phyloP scores from a whole-genome alignment of 1,140 invertebrate genomes.

The Pogonomyrmex barbatus region DNA sequence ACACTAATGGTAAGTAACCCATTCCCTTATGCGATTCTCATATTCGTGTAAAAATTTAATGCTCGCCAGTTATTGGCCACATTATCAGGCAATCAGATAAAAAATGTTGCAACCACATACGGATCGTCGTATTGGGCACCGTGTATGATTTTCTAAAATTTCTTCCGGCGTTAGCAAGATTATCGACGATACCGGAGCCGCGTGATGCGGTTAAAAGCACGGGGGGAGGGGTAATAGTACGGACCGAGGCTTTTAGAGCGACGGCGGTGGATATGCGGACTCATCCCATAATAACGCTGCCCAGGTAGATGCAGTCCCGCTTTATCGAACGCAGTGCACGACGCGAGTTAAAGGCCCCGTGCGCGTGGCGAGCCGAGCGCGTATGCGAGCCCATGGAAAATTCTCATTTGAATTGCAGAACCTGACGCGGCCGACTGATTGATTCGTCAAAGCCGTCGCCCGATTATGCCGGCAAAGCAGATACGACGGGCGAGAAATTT shows the following conservation, averaged over 20 bases:
- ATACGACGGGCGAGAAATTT: slow-evolving; percentile 58
- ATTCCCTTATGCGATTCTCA: neutral
- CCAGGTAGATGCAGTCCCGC: slow-evolving; percentile 44
- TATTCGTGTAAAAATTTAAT: neutral
- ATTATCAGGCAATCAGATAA: neutral
- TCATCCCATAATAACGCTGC: slow-evolving; percentile 63
- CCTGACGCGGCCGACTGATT: slow-evolving; percentile 64
- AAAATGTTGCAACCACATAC: neutral
- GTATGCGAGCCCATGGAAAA: slow-evolving; percentile 59
- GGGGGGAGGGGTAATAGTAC: slow-evolving; percentile 65
- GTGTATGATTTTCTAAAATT: slow-evolving; percentile 45
- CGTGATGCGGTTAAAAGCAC: slow-evolving; percentile 50
- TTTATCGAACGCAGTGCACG: slow-evolving; percentile 62
- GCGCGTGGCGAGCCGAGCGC: slow-evolving; percentile 20
- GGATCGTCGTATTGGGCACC: neutral
- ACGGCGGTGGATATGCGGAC: slow-evolving; percentile 58
- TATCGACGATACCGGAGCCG: slow-evolving; percentile 17
- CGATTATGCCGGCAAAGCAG: slow-evolving; percentile 66
- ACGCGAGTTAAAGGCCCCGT: slow-evolving; percentile 68
- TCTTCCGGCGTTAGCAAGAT: slow-evolving; percentile 51
- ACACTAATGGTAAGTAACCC: neutral
- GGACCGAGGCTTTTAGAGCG: slow-evolving; percentile 68
- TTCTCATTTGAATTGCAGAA: slow-evolving; percentile 76
- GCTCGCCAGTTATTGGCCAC: neutral
- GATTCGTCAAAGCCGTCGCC: slow-evolving; percentile 73